Base-by-base conservation (phyloP, 2,797 vertebrate species). In the Parauchenoglanis ngamensis region DNA sequence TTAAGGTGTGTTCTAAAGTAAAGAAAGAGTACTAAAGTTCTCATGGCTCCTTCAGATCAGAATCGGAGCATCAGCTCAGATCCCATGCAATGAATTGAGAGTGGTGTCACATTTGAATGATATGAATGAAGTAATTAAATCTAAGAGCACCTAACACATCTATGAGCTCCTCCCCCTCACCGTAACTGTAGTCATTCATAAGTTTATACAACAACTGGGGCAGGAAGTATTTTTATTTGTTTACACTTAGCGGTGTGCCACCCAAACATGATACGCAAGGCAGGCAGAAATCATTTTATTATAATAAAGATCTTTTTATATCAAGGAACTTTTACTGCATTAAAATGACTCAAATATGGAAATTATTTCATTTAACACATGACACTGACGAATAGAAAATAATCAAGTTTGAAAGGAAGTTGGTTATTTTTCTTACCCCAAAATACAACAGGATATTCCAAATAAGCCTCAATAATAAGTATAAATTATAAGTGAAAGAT, bases 121-220 rank as follows among this genome's bases (percentile, higher is more conserved):
- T 46, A 44, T 80, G 57, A 80, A 80, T 61, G 57, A 61, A 61
- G 35, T 80, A 25, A 80, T 80, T 61, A 15, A 44, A 61, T 44
- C 21, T 80, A 80, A 61, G 56, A 25, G 12, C 59, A 49, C 40
- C 13, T 1, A 63, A 63, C 15, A 65, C n/a, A 35, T 19, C 17
- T 11, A 12, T 11, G 13, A 81, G 79, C 57, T 81, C 79, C 59
- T 63, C 44, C 80, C 44, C 25, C n/a, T 82, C 17, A 13, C 23
- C 17, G 15, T 49, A 67, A 82, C 44, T 49, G 25, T 28, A 82
- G 15, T 82, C 61, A 31, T 82, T 82, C 61, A 82, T 67, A 82
- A 19, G 7, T 82, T 82, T 82, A 10, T n/a, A 82, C 78, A 61
- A 35, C 52, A n/a, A 44, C 77, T 23, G 31, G 31, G 13, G 19